Evolutionary conservation across 2,113 vertebrate genomes (phyloP).

Genomic region (Taxidea taxus): DNA sequence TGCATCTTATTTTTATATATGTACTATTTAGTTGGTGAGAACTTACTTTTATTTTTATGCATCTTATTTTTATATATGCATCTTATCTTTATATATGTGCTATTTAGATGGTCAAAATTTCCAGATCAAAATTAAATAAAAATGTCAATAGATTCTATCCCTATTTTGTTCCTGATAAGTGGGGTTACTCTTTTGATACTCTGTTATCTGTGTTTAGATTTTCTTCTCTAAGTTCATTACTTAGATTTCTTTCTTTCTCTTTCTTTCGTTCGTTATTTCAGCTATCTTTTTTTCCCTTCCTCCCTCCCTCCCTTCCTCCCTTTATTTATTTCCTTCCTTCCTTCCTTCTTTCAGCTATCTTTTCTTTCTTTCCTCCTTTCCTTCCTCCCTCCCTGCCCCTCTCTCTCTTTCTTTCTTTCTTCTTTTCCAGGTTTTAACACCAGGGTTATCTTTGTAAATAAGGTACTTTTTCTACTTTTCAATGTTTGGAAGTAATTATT

Average conservation of each 20-base stretch:
- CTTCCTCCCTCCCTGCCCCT: not conserved
- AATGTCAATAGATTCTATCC: not conserved
- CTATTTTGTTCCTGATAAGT: not conserved
- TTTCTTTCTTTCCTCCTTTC: not conserved
- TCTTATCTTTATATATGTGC: not conserved
- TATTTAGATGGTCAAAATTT: not conserved
- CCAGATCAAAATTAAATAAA: slow-evolving; percentile 24
- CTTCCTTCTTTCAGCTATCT: no score
- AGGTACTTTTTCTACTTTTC: slow-evolving; percentile 20
- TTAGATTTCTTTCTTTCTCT: not conserved
- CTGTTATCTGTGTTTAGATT: not conserved
- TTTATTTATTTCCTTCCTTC: no score
- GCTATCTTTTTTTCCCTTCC: not conserved
- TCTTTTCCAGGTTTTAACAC: not conserved
- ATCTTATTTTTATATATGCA: slow-evolving; percentile 4
- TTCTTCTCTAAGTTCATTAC: not conserved
- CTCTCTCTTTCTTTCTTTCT: not conserved
- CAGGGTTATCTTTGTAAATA: not conserved
- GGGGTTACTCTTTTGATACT: not conserved
- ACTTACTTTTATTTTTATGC: not conserved
- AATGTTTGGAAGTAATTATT: slow-evolving; percentile 23
- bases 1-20: not conserved
- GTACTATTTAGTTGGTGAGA: not conserved
- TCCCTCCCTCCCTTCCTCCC: no score
- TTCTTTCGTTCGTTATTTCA: no score